Evolutionary conservation across 2,888 invertebrate species (phyloP).

Genomic region (Tetheella fluctuosa): DNA sequence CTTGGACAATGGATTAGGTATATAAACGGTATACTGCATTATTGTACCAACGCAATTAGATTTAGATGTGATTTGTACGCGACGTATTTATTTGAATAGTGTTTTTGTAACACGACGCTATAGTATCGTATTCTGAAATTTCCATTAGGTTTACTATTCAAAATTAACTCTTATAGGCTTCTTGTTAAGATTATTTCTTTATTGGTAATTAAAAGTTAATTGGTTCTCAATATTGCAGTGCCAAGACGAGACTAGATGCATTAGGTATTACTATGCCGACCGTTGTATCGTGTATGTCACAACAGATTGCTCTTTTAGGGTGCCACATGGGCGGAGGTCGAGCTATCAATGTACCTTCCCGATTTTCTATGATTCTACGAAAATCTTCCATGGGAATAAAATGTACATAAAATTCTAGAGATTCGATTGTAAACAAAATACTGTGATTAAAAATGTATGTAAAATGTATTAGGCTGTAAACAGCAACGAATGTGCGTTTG

Average conservation of each 20-base stretch:
- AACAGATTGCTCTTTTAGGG: conserved; percentile 54
- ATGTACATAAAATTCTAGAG: conserved; percentile 62
- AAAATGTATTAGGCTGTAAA: conserved; percentile 73
- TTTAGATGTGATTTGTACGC: conserved; percentile 28
- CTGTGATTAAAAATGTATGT: conserved; percentile 66
- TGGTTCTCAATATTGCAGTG: conserved; percentile 51
- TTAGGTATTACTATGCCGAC: conserved; percentile 10
- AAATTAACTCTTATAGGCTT: conserved; percentile 14
- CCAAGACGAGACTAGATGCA: conserved; percentile 48
- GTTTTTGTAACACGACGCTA: conserved; percentile 22
- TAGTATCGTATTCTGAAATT: conserved; percentile 17
- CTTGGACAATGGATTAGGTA: conserved; percentile 32
- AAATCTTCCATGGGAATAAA: conserved; percentile 61
- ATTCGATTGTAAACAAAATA: conserved; percentile 43
- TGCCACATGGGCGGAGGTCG: conserved; percentile 46
- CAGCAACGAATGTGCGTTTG: conserved; percentile 66
- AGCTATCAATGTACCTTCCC: neutral
- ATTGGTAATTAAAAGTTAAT: conserved; percentile 26
- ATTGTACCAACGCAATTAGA: conserved; percentile 29
- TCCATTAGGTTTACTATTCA: conserved; percentile 20
- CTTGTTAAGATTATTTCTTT: conserved; percentile 26
- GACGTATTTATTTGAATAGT: conserved; percentile 26
- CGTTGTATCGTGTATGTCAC: conserved; percentile 26
- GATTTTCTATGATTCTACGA: conserved; percentile 15
- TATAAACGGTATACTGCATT: conserved; percentile 24